A percentile compares a stretch with the other conserved stretches of the same genome.
These are phyloP conservation scores for Acanthococcus lagerstroemiae DNA, from an alignment of 2,888 invertebrate genomes.

Conservation along the genomic window DNA sequence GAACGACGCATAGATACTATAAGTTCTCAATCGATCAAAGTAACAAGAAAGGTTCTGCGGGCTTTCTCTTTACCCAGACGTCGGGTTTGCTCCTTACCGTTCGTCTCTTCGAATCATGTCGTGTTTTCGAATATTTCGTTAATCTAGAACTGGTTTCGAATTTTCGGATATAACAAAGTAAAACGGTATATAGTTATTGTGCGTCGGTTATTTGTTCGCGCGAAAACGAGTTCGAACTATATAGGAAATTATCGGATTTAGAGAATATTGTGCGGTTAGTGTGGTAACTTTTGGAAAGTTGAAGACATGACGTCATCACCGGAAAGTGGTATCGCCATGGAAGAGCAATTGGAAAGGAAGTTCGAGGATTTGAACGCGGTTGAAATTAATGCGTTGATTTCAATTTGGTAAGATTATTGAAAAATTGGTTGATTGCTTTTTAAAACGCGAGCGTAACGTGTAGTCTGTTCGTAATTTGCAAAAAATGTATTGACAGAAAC, in stretches of 20 bases:
- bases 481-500: too few species aligned
- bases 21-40: background rate
- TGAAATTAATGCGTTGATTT: slow-evolving; percentile 37
- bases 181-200: too few species aligned
- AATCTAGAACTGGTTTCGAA: slow-evolving; percentile 1
- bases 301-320: slow-evolving; percentile 37
- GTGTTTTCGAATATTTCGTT: too few species aligned
- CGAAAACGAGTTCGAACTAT: background rate
- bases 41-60: slow-evolving; percentile 25
- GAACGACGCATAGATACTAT: slow-evolving; percentile 8
- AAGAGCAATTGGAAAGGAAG: slow-evolving; percentile 38
- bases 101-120: too few species aligned
- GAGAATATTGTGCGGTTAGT: too few species aligned
- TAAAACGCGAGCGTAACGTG: too few species aligned
- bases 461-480: too few species aligned
- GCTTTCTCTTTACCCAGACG: slow-evolving; percentile 20
- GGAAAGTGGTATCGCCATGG: slow-evolving; percentile 39
- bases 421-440: background rate
- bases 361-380: slow-evolving; percentile 36
- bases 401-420: slow-evolving; percentile 38
- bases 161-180: too few species aligned
- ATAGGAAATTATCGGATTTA: too few species aligned
- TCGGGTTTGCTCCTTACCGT: background rate
- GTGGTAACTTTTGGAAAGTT: background rate
- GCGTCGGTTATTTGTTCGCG: background rate